A percentile compares a stretch with the other conserved stretches of the same genome.
These are phyloP conservation scores for Trachurus trachurus DNA, from an alignment of 2,797 vertebrate species.

Conservation along the genomic window DNA sequence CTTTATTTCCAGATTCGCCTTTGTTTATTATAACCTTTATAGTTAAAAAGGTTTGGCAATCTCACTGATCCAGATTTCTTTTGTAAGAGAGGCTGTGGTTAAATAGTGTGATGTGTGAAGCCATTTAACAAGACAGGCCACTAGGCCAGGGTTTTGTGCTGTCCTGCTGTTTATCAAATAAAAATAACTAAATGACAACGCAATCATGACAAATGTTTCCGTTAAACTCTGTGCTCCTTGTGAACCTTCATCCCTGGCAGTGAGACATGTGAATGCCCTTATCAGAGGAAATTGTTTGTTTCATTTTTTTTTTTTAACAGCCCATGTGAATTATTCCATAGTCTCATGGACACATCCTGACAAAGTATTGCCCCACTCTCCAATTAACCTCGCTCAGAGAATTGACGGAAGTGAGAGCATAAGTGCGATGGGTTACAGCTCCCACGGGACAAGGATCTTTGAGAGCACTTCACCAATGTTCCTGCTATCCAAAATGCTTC, in stretches of 20 bases:
- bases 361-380: conserved; percentile 44
- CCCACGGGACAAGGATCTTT: conserved; percentile 51
- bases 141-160: too few relatives aligned
- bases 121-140: not conserved
- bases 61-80: conserved; percentile 17
- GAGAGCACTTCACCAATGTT: conserved; percentile 57
- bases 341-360: conserved; percentile 56
- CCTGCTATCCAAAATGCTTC: conserved; percentile 58
- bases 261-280: conserved; percentile 15
- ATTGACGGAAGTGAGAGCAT: conserved; percentile 55
- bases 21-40: conserved; percentile 39
- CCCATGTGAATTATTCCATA: conserved; percentile 39
- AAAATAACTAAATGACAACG: not conserved
- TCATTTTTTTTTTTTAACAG: not conserved
- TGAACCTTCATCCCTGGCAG: conserved; percentile 16
- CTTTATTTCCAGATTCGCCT: conserved; percentile 20
- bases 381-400: conserved; percentile 73
- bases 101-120: not conserved
- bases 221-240: not conserved
- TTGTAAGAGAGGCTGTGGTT: not conserved
- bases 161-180: not conserved
- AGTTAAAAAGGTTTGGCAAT: conserved; percentile 15
- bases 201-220: not conserved
- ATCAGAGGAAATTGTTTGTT: conserved; percentile 47
- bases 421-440: conserved; percentile 62